Evolutionary conservation across 2,797 vertebrate species (phyloP).

Genomic region (Sebastes umbrosus): DNA sequence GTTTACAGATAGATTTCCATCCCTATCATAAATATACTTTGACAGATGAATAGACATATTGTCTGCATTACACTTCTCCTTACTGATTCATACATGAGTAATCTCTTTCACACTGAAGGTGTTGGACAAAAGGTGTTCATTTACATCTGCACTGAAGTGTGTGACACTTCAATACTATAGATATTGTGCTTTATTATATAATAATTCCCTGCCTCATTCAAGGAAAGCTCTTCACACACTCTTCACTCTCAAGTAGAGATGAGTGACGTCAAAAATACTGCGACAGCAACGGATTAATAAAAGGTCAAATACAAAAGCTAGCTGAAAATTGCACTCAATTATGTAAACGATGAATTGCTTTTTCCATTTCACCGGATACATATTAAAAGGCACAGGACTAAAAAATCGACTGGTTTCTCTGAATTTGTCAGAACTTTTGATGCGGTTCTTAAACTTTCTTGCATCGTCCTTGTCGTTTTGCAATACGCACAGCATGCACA

Average conservation of each 20-base stretch:
- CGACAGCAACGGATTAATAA: constrained; percentile 12
- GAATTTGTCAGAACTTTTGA: background rate
- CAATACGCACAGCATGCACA: background rate
- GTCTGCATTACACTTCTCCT: background rate
- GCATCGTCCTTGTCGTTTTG: background rate
- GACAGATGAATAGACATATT: background rate
- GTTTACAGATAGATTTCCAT: constrained; percentile 16
- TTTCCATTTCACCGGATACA: constrained; percentile 19
- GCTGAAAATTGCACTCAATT: constrained; percentile 21
- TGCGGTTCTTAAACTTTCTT: background rate
- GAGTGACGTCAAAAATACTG: constrained; percentile 14
- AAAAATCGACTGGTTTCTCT: background rate
- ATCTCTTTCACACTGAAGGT: background rate
- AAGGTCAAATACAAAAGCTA: constrained; percentile 17
- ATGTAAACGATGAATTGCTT: constrained; percentile 11
- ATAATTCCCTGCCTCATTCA: background rate
- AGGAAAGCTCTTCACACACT: constrained; percentile 1
- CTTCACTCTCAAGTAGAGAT: constrained; percentile 23
- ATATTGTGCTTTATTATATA: constrained; percentile 3
- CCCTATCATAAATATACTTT: constrained; percentile 2
- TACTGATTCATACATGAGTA: background rate
- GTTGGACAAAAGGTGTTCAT: constrained; percentile 21
- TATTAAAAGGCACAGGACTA: background rate
- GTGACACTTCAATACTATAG: background rate
- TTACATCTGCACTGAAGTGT: background rate